A percentile compares a stretch with the other conserved stretches of the same genome.
phyloP scores from a whole-genome alignment of 2,888 invertebrate genomes.

The Lithophane ornitopus region DNA sequence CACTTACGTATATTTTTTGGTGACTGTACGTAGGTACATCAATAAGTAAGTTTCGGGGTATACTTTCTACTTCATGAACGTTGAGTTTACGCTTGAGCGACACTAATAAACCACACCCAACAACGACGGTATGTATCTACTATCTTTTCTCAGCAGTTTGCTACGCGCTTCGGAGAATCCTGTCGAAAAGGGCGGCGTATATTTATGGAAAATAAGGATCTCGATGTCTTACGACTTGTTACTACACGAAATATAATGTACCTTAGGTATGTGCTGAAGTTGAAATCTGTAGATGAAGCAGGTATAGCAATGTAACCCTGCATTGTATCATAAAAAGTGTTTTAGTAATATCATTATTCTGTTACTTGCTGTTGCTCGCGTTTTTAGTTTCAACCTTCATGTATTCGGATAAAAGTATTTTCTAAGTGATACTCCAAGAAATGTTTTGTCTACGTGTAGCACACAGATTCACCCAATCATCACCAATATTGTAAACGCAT shows the following conservation, averaged over 20 bases:
- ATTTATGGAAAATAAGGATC: neutral
- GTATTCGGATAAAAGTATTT: neutral
- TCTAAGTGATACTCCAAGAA: neutral
- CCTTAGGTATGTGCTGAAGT: neutral
- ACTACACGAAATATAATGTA: neutral
- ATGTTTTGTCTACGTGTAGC: neutral
- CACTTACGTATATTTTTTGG: neutral
- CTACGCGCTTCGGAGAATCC: neutral
- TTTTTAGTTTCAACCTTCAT: neutral
- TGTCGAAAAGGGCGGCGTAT: neutral
- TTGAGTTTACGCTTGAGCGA: slow-evolving; percentile 34
- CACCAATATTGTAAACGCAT: too few species aligned
- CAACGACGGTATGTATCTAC: neutral
- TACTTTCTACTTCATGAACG: slow-evolving; percentile 31
- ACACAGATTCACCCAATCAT: neutral
- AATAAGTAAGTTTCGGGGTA: neutral
- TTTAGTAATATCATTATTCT: neutral
- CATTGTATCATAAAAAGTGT: neutral
- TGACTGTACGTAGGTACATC: neutral
- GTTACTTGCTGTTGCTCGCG: neutral
- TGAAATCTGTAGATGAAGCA: neutral
- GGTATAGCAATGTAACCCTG: neutral
- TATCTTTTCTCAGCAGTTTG: slow-evolving; percentile 13
- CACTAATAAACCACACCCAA: slow-evolving; percentile 9
- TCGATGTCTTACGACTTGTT: neutral